Evolutionary conservation across 37 sponge, comb jelly and placozoan species (phyloP).

Genomic region (Ianthella basta): DNA sequence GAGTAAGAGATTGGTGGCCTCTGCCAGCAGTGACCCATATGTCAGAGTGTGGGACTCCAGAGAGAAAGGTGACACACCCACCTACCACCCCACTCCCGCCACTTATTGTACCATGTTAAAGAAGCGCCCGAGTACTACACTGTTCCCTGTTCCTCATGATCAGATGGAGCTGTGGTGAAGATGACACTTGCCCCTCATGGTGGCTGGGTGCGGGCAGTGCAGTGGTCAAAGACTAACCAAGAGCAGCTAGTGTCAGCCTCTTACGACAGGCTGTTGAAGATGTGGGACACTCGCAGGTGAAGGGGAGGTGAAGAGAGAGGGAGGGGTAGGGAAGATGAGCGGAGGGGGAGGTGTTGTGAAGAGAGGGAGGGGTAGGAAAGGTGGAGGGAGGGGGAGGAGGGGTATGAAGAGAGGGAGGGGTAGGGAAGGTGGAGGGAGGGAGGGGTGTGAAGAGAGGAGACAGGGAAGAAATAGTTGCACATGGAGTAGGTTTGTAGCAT

Average conservation of each 20-base stretch:
- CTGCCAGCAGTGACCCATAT: conserved; percentile 72
- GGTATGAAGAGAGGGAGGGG: no score
- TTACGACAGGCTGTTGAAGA: conserved; percentile 73
- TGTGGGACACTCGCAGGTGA: conserved; percentile 90
- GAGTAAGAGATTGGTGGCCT: conserved; percentile 51
- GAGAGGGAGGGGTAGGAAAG: no score
- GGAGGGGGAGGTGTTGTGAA: no score
- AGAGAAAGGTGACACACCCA: conserved; percentile 8
- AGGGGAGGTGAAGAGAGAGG: no score
- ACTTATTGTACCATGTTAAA: background rate
- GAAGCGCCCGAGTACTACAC: background rate
- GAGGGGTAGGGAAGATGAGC: no score
- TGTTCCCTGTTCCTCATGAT: background rate
- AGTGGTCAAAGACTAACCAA: conserved; percentile 66
- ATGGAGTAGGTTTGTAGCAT: no score
- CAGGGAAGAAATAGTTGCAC: no score
- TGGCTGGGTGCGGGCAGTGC: conserved; percentile 83
- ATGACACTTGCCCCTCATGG: conserved; percentile 68
- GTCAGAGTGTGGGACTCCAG: conserved; percentile 85
- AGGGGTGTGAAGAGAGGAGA: no score
- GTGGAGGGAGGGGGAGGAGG: no score
- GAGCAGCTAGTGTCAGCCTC: conserved; percentile 88
- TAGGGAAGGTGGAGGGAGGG: no score
- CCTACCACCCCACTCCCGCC: conserved; percentile 1
- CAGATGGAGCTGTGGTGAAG: conserved; percentile 60